These are phyloP conservation scores for Hirtodrosophila alboralis DNA, from an alignment of 2,888 invertebrate species.

Conservation along the genomic window DNA sequence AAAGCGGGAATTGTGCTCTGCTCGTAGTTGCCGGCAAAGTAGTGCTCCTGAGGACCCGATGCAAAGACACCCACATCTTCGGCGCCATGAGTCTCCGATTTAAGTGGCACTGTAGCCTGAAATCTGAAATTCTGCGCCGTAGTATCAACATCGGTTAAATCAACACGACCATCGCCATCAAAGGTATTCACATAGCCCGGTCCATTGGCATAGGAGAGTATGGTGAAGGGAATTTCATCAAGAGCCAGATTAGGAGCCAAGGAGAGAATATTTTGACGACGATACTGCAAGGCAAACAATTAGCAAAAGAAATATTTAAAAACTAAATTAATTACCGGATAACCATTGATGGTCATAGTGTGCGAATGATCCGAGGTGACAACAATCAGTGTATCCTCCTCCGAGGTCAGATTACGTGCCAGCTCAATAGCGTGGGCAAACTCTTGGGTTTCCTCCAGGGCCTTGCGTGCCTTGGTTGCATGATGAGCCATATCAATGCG, in stretches of 20 bases:
- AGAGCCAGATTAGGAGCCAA: conserved; percentile 85
- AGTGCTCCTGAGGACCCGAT: conserved; percentile 90
- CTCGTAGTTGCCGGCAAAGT: conserved; percentile 91
- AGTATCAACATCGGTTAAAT: conserved; percentile 66
- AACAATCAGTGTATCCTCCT: conserved; percentile 90
- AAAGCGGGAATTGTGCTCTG: conserved; percentile 91
- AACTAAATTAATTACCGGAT: conserved; percentile 85
- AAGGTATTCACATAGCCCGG: conserved; percentile 86
- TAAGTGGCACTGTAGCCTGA: conserved; percentile 87
- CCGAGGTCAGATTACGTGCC: conserved; percentile 86
- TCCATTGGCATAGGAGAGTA: conserved; percentile 90
- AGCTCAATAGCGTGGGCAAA: conserved; percentile 89
- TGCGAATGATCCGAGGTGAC: conserved; percentile 93
- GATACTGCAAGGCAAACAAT: conserved; percentile 41
- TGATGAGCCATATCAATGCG: conserved; percentile 86
- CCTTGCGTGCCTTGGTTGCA: conserved; percentile 87
- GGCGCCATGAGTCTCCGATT: conserved; percentile 89
- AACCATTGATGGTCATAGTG: conserved; percentile 90
- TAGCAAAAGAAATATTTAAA: no score
- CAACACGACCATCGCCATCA: conserved; percentile 53
- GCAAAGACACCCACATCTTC: conserved; percentile 93
- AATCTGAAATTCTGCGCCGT: conserved; percentile 81
- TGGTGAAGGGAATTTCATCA: conserved; percentile 87
- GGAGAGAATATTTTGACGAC: conserved; percentile 85
- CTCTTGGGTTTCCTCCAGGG: conserved; percentile 92